A percentile compares a stretch with the other conserved stretches of the same genome.
Conservation (phyloP, 2,797 vertebrate species). For the Remorina albescens region DNA sequence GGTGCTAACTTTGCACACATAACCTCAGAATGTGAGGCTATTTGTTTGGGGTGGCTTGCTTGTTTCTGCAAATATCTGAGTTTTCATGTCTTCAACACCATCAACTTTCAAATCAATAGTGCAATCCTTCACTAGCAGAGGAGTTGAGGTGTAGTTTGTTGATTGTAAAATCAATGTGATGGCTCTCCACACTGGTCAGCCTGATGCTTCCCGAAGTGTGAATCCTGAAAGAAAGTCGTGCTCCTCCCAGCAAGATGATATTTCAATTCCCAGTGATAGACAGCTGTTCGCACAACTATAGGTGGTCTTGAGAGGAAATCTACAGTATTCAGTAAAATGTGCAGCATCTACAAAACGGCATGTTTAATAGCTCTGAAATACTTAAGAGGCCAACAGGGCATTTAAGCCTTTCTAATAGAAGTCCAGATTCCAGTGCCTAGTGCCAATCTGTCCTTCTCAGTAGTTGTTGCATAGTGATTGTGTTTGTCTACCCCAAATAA, state of each 20-base stretch:
- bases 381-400: conserved; percentile 9
- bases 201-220: conserved; percentile 25
- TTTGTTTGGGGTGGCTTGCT: conserved; percentile 15
- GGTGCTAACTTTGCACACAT: conserved; percentile 35
- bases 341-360: conserved; percentile 3
- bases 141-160: conserved; percentile 48
- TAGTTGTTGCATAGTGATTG: background rate
- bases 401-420: conserved; percentile 35
- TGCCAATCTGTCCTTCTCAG: conserved; percentile 3
- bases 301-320: background rate
- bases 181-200: conserved; percentile 34
- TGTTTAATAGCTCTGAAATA: conserved; percentile 39
- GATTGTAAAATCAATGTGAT: conserved; percentile 70
- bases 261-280: conserved; percentile 12
- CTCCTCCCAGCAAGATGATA: conserved; percentile 27
- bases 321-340: background rate
- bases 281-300: background rate
- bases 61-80: conserved; percentile 24
- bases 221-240: conserved; percentile 18
- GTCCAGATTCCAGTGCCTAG: conserved; percentile 52
- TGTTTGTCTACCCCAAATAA: background rate
- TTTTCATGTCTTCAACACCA: conserved; percentile 47
- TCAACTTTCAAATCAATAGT: conserved; percentile 63
- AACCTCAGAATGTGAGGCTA: conserved; percentile 20
- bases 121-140: conserved; percentile 39